Percentiles rank a stretch among this genome's conserved stretches.
Conservation (phyloP, 2,797 vertebrate genomes). For the Siniperca scherzeri region DNA sequence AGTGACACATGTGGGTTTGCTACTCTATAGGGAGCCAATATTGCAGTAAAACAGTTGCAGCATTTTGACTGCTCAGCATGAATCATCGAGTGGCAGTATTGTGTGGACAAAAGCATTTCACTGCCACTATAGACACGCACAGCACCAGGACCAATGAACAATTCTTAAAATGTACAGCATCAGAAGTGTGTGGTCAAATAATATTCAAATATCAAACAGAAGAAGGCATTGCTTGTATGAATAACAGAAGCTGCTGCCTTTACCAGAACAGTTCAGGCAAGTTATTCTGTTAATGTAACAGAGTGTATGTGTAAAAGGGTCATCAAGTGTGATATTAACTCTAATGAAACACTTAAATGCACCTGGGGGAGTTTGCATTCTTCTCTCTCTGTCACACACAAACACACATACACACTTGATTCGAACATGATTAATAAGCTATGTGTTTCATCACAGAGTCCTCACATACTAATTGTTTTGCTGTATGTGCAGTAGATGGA, state of each 20-base stretch:
- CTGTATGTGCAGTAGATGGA: background rate
- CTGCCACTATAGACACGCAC: background rate
- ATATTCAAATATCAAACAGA: background rate
- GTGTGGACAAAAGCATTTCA: background rate
- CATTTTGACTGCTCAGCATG: slow-evolving; percentile 5
- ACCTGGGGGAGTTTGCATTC: background rate
- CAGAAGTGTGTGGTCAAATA: slow-evolving; percentile 1
- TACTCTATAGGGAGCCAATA: background rate
- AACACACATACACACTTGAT: slow-evolving; percentile 5
- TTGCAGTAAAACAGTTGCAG: slow-evolving; percentile 10
- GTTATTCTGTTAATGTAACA: slow-evolving; percentile 2
- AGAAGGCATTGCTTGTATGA: background rate
- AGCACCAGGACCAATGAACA: background rate
- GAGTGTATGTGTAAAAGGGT: slow-evolving; percentile 1
- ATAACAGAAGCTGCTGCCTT: slow-evolving; percentile 4
- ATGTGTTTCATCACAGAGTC: slow-evolving; percentile 9
- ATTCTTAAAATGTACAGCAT: background rate
- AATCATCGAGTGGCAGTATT: background rate
- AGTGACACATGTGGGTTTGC: background rate
- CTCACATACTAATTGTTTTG: slow-evolving; percentile 10
- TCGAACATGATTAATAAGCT: slow-evolving; percentile 36
- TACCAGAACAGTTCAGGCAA: background rate
- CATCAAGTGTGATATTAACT: slow-evolving; percentile 14
- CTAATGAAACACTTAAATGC: slow-evolving; percentile 16
- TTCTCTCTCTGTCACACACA: slow-evolving; percentile 5